Conservation (phyloP, 2,113 vertebrate genomes). For the Centrocercus urophasianus region DNA sequence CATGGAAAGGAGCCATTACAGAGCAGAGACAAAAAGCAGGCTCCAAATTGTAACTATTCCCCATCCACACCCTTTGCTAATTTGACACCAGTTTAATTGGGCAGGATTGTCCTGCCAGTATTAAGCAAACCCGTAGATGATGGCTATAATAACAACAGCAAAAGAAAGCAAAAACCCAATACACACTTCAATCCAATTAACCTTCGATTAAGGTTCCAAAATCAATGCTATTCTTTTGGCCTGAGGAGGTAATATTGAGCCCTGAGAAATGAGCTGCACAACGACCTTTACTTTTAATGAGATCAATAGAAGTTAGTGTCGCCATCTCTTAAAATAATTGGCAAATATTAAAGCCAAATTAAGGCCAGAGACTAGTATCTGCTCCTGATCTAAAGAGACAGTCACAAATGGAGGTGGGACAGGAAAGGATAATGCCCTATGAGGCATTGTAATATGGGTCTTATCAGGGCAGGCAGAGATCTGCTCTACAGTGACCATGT, state of each 20-base stretch:
- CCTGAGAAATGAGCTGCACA: conserved; percentile 61
- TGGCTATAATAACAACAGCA: conserved; percentile 19
- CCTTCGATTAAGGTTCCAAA: conserved; percentile 82
- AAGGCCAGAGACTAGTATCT: conserved; percentile 49
- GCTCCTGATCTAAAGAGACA: conserved; percentile 68
- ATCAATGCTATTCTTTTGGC: conserved; percentile 77
- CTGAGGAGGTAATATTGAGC: conserved; percentile 64
- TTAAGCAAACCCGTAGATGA: conserved; percentile 65
- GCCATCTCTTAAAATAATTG: conserved; percentile 80
- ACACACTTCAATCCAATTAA: conserved; percentile 82
- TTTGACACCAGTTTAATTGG: conserved; percentile 74
- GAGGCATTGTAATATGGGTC: conserved; percentile 6
- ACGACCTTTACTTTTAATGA: conserved; percentile 82
- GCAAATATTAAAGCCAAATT: conserved; percentile 78
- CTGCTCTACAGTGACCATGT: neutral
- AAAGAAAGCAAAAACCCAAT: conserved; percentile 49
- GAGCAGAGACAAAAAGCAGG: neutral
- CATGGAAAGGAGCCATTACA: neutral
- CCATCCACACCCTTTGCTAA: conserved; percentile 33
- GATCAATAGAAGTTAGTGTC: conserved; percentile 80
- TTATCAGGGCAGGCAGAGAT: neutral
- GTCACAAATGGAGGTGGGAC: conserved; percentile 31
- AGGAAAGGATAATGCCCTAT: neutral
- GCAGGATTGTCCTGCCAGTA: conserved; percentile 32
- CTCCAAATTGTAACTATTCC: neutral